Evolutionary conservation across 1,140 invertebrate genomes (phyloP), one percentile per base, ranked within the genome.

Genomic region (Manduca sexta): DNA sequence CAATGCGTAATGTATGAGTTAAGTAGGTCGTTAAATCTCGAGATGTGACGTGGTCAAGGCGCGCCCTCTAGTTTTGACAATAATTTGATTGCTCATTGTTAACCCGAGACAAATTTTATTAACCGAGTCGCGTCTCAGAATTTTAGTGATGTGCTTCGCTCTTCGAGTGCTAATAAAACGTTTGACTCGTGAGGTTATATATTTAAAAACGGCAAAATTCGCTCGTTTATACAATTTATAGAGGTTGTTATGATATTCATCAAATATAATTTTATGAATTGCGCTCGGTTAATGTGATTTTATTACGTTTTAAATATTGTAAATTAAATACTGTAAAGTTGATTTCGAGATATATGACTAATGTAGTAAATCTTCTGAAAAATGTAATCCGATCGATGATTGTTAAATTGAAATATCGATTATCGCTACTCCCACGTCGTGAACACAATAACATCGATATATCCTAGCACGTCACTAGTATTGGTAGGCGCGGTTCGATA

Each of bases 51-150:
- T 67, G 72, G 72, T 75, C 70, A 74, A 66, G 58, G 60, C 49
- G 50, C 64, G 61, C 52, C 62, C 54, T 52, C 45, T 49, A 51
- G 45, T 54, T 64, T 56, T 70, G 68, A 74, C 72, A 65, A 64
- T 75, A 71, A 80, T 79, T 81, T 76, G 77, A 83, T 83, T 74
- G 74, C 70, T 77, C 72, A 83, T 81, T 83, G 77, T 83, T 61
- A 77, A 50, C 42, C 57, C 62, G 59, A 69, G 63, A 71, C 69
- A 72, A 59, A 77, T 83, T 80, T 79, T 76, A 78, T 74, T 74
- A 60, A 66, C 59, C 55, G 66, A 60, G 72, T 71, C 62, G 57
- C 55, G 60, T 63, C 64, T 68, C 54, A 61, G 53, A 57, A 47
- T 53, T 43, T 29, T 74, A 78, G 78, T 64, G 78, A 63, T 66